Percentiles rank a stretch among this genome's conserved stretches.
phyloP scores from a whole-genome alignment of 2,888 invertebrate genomes.

The Villa cingulata region DNA sequence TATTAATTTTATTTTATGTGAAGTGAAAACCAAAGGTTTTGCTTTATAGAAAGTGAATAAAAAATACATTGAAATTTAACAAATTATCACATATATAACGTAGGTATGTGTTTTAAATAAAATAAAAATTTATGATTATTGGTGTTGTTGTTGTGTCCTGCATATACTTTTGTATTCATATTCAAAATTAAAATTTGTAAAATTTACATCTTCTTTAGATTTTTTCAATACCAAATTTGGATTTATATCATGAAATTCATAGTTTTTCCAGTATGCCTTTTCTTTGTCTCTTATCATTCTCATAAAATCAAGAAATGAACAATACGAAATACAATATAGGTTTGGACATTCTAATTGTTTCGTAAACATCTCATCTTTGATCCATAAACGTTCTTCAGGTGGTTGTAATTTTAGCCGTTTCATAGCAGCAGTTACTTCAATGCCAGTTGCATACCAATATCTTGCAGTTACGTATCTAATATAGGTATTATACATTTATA shows the following conservation, averaged over 20 bases:
- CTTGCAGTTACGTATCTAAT: slow-evolving; percentile 61
- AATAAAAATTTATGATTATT: too few species aligned
- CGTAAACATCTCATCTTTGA: slow-evolving; percentile 39
- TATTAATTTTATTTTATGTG: too few species aligned
- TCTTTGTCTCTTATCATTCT: slow-evolving; percentile 23
- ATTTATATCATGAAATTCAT: slow-evolving; percentile 14
- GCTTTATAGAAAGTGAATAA: too few species aligned
- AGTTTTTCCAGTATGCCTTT: slow-evolving; percentile 26
- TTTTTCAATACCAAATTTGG: slow-evolving; percentile 12
- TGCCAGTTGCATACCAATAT: slow-evolving; percentile 56
- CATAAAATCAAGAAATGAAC: slow-evolving; percentile 26
- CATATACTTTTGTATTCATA: too few species aligned
- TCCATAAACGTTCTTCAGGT: slow-evolving; percentile 64
- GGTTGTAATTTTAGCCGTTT: slow-evolving; percentile 52
- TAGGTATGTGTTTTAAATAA: too few species aligned
- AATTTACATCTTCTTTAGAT: background rate
- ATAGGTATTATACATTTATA: background rate
- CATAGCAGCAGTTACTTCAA: slow-evolving; percentile 39
- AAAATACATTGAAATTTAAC: too few species aligned
- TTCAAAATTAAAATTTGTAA: too few species aligned
- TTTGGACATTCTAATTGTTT: slow-evolving; percentile 29
- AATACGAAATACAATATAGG: slow-evolving; percentile 22
- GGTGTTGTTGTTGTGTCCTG: too few species aligned
- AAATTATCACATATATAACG: too few species aligned
- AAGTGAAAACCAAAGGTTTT: too few species aligned